These are phyloP conservation scores for Pachyrhynchus sulphureomaculatus DNA, from an alignment of 1,140 invertebrate species.

Conservation along the genomic window DNA sequence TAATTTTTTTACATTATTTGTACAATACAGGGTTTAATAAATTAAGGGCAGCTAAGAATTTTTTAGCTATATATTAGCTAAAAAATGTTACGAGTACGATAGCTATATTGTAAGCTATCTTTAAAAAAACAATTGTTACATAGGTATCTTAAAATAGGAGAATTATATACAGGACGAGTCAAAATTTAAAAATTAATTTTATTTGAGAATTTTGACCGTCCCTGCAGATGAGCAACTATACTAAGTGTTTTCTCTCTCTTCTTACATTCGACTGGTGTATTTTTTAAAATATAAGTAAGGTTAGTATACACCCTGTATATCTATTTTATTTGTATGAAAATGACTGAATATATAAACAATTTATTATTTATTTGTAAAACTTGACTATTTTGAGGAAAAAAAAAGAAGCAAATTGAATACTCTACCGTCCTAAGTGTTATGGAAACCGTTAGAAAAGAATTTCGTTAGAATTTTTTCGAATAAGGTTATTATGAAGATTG, in stretches of 20 bases:
- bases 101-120: constrained; percentile 1
- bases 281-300: not conserved
- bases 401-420: too few species aligned
- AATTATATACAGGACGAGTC: too few species aligned
- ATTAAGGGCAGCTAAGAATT: constrained; percentile 21
- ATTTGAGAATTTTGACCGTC: too few species aligned
- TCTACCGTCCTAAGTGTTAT: too few species aligned
- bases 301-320: not conserved
- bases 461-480: too few species aligned
- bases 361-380: too few species aligned
- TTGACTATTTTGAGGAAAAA: too few species aligned
- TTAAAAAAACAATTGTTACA: constrained; percentile 1
- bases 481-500: too few species aligned
- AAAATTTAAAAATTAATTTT: too few species aligned
- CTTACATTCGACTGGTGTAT: constrained; percentile 3
- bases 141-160: not conserved
- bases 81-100: constrained; percentile 1
- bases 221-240: not conserved
- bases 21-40: constrained; percentile 36
- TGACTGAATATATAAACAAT: not conserved
- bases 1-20: constrained; percentile 38
- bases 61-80: constrained; percentile 5
- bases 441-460: too few species aligned
- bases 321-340: not conserved
- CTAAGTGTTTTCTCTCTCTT: constrained; percentile 5